A percentile compares a stretch with the other conserved stretches of the same genome.
Evolutionary conservation across 2,797 vertebrate species (phyloP).

Genomic region (Chiroxiphia lanceolata): DNA sequence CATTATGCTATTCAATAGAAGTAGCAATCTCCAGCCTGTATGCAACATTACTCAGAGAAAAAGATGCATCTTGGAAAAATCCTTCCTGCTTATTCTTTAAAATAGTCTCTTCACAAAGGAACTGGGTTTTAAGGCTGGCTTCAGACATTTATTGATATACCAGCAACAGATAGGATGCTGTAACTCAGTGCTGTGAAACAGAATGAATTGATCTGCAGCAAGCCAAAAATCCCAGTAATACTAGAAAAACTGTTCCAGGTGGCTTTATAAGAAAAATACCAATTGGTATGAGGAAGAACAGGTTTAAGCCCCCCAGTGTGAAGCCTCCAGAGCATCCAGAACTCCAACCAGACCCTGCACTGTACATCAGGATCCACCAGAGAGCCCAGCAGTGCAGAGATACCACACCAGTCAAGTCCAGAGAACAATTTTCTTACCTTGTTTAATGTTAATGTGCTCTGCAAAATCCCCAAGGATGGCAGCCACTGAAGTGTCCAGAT

Average conservation of each 20-base stretch:
- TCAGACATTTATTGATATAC: conserved; percentile 48
- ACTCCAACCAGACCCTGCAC: background rate
- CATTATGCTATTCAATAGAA: conserved; percentile 79
- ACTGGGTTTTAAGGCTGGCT: conserved; percentile 28
- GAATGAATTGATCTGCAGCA: background rate
- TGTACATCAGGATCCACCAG: background rate
- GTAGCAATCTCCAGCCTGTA: conserved; percentile 73
- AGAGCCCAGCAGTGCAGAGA: background rate
- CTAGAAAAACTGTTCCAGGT: conserved; percentile 8
- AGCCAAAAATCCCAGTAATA: background rate
- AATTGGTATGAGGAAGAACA: background rate
- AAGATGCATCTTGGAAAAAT: conserved; percentile 46
- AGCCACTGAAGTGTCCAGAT: background rate
- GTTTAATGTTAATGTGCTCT: background rate
- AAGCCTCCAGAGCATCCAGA: background rate
- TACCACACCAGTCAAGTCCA: rapidly evolving
- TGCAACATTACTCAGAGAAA: conserved; percentile 72
- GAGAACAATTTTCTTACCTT: background rate
- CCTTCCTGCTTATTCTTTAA: conserved; percentile 48
- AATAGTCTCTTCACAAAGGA: conserved; percentile 22
- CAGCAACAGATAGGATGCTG: background rate
- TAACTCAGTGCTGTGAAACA: conserved; percentile 53
- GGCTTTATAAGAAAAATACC: background rate
- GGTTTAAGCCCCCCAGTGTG: background rate
- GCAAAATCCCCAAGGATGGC: background rate